Conservation (phyloP, 2,113 vertebrate species). For the Oncorhynchus gorbuscha region DNA sequence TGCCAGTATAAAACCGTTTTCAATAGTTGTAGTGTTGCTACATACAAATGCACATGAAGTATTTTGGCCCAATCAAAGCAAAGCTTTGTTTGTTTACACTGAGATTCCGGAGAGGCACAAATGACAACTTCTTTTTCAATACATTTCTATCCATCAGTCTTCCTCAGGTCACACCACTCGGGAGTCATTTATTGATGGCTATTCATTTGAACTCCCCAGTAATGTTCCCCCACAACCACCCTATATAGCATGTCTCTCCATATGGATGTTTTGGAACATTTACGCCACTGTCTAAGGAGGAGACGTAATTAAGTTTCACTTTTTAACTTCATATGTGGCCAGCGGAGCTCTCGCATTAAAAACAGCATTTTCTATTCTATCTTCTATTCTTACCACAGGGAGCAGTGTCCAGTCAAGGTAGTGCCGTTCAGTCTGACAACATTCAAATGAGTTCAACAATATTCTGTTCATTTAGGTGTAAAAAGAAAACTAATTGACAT, state of each 20-base stretch:
- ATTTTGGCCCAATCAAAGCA: not conserved
- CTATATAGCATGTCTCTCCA: not conserved
- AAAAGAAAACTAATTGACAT: conserved; percentile 17
- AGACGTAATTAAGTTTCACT: too few species aligned
- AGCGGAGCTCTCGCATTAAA: too few species aligned
- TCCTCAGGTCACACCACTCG: conserved; percentile 15
- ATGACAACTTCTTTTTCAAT: not conserved
- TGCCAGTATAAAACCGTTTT: too few species aligned
- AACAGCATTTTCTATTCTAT: too few species aligned
- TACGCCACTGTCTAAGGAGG: not conserved
- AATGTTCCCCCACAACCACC: not conserved
- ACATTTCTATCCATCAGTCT: not conserved
- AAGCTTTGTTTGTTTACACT: conserved; percentile 16
- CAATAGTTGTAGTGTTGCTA: not conserved
- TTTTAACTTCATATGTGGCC: too few species aligned
- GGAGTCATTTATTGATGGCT: conserved; percentile 26
- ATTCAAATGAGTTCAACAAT: not conserved
- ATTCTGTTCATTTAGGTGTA: not conserved
- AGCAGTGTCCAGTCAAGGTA: too few species aligned
- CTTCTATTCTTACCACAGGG: too few species aligned
- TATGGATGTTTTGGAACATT: not conserved
- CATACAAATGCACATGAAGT: not conserved
- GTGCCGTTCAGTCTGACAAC: too few species aligned
- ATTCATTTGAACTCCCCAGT: conserved; percentile 16
- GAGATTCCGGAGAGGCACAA: conserved; percentile 7